phyloP scores from a whole-genome alignment of 2,888 invertebrate species.

The Drosophila quinaria region DNA sequence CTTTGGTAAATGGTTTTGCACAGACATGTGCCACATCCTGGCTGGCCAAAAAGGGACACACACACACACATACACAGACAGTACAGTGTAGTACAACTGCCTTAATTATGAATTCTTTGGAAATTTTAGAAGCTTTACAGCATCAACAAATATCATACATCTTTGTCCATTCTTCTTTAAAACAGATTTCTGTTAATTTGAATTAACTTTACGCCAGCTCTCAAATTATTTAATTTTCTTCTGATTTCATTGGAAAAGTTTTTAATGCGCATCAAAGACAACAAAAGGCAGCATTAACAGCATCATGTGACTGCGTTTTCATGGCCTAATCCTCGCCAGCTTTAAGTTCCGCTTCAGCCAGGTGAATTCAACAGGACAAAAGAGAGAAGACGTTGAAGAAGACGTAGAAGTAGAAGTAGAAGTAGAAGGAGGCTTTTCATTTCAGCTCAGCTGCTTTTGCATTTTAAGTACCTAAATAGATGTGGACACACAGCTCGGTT shows the following conservation, averaged over 20 bases:
- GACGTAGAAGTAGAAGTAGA: slow-evolving; percentile 10
- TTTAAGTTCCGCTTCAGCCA: slow-evolving; percentile 31
- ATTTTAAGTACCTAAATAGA: slow-evolving; percentile 34
- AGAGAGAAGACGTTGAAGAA: background rate
- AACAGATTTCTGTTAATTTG: background rate
- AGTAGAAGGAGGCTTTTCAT: slow-evolving; percentile 14
- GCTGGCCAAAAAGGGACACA: slow-evolving; percentile 16
- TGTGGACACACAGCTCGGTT: slow-evolving; percentile 12
- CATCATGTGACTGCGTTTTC: slow-evolving; percentile 22
- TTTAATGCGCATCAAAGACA: slow-evolving; percentile 46
- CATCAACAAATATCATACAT: slow-evolving; percentile 1
- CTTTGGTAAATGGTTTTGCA: slow-evolving; percentile 67
- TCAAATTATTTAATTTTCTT: slow-evolving; percentile 62
- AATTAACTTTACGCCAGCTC: slow-evolving; percentile 22
- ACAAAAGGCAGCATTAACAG: slow-evolving; percentile 20
- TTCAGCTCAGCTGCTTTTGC: slow-evolving; percentile 46
- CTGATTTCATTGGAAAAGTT: slow-evolving; percentile 51
- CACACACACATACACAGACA: slow-evolving; percentile 4
- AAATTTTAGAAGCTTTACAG: slow-evolving; percentile 23
- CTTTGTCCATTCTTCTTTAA: background rate
- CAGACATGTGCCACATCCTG: slow-evolving; percentile 44
- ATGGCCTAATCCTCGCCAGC: slow-evolving; percentile 49
- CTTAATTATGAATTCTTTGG: slow-evolving; percentile 57
- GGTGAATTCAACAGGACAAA: slow-evolving; percentile 16
- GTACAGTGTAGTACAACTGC: slow-evolving; percentile 8